Conservation (phyloP, 1,140 invertebrate genomes). For the Coptotermes formosanus region DNA sequence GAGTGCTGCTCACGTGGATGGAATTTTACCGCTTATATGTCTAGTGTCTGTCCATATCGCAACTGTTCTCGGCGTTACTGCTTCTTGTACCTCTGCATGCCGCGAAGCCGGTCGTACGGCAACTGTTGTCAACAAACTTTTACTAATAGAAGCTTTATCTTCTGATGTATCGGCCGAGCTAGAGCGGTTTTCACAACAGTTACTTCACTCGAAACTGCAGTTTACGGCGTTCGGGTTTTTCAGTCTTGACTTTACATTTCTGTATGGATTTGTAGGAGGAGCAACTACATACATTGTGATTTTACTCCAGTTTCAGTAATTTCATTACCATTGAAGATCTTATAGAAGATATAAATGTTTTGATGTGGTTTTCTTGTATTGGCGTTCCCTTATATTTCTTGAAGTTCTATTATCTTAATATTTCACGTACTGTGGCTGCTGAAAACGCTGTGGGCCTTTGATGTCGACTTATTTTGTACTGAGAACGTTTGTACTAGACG, state of each 20-base stretch:
- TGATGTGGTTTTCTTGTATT: too few species aligned
- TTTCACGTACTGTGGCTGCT: too few species aligned
- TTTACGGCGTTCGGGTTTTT: not conserved
- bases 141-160: not conserved
- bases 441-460: too few species aligned
- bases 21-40: not conserved
- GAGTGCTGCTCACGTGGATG: not conserved
- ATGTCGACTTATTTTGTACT: too few species aligned
- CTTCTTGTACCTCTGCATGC: not conserved
- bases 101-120: not conserved
- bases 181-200: not conserved
- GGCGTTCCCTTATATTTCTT: too few species aligned
- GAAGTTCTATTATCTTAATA: too few species aligned
- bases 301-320: conserved; percentile 14
- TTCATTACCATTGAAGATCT: not conserved
- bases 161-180: not conserved
- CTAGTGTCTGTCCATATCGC: not conserved
- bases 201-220: not conserved
- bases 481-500: too few species aligned
- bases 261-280: not conserved
- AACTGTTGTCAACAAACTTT: not conserved
- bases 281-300: conserved; percentile 20
- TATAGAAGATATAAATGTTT: too few species aligned
- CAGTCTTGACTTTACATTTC: conserved; percentile 3
- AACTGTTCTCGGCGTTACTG: not conserved